phyloP scores from a whole-genome alignment of 1,140 invertebrate genomes.

The Habropoda laboriosa region DNA sequence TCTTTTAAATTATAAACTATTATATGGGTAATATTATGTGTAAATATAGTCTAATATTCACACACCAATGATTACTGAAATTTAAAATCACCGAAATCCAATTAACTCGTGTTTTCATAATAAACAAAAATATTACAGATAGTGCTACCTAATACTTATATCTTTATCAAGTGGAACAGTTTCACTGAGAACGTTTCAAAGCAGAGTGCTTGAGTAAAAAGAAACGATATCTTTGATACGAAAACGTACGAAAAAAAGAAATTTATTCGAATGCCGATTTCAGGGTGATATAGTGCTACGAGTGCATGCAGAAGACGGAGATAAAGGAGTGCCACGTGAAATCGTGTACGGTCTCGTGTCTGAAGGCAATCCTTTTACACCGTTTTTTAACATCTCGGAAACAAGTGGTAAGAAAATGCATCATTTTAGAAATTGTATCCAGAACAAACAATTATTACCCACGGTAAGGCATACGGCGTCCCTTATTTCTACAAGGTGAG shows the following conservation, averaged over 20 bases:
- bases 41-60: too few species aligned
- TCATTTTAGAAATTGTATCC: neutral
- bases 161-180: too few species aligned
- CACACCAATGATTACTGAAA: too few species aligned
- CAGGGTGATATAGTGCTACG: slow-evolving; percentile 85
- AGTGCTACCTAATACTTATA: too few species aligned
- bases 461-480: neutral
- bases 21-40: too few species aligned
- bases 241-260: neutral
- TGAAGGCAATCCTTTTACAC: slow-evolving; percentile 90
- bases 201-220: neutral
- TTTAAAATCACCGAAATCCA: too few species aligned
- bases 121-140: too few species aligned
- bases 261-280: slow-evolving; percentile 32
- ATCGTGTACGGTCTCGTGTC: slow-evolving; percentile 92
- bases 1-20: too few species aligned
- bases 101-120: too few species aligned
- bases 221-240: too few species aligned
- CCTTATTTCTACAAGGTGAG: neutral
- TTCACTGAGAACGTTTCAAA: too few species aligned
- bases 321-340: slow-evolving; percentile 90
- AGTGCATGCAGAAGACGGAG: slow-evolving; percentile 94
- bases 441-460: slow-evolving; percentile 5
- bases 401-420: slow-evolving; percentile 85
- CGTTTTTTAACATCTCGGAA: slow-evolving; percentile 92